Percentiles rank a stretch among this genome's conserved stretches.
Evolutionary conservation across 2,888 invertebrate species (phyloP).

Genomic region (Lacanobia oleracea): DNA sequence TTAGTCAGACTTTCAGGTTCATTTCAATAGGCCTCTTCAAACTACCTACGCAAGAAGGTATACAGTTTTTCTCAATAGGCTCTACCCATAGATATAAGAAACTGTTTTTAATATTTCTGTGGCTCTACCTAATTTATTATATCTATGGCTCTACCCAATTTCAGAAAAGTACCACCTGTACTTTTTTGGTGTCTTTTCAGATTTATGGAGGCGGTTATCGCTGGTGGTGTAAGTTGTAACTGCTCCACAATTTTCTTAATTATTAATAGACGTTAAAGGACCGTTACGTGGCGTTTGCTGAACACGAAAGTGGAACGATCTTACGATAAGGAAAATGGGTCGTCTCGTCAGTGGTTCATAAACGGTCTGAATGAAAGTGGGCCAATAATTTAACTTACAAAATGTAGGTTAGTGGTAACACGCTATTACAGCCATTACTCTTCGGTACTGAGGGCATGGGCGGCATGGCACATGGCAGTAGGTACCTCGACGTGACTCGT

Average conservation of each 20-base stretch:
- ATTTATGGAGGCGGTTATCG: conserved; percentile 6
- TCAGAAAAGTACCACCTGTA: neutral
- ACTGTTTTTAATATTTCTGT: too few species aligned
- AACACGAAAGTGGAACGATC: conserved; percentile 84
- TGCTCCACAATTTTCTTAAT: conserved; percentile 50
- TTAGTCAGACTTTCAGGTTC: too few species aligned
- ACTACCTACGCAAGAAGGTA: neutral
- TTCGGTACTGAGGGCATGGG: conserved; percentile 51
- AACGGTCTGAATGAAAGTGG: conserved; percentile 81
- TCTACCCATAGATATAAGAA: too few species aligned
- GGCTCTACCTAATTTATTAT: neutral
- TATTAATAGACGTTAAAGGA: conserved; percentile 67
- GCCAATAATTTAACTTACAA: conserved; percentile 81
- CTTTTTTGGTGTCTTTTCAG: conserved; percentile 4
- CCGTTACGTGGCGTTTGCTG: conserved; percentile 73
- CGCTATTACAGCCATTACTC: conserved; percentile 78
- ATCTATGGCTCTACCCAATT: neutral
- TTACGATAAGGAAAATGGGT: conserved; percentile 86
- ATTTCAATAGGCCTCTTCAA: neutral
- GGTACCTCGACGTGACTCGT: conserved; percentile 17
- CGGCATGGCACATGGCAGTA: conserved; percentile 38
- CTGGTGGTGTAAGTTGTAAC: conserved; percentile 15
- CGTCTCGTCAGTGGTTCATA: conserved; percentile 77
- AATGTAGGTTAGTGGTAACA: conserved; percentile 87
- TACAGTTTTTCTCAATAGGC: neutral